Conservation (phyloP, 2,113 vertebrate genomes). For the Nothocercus nigrocapillus region DNA sequence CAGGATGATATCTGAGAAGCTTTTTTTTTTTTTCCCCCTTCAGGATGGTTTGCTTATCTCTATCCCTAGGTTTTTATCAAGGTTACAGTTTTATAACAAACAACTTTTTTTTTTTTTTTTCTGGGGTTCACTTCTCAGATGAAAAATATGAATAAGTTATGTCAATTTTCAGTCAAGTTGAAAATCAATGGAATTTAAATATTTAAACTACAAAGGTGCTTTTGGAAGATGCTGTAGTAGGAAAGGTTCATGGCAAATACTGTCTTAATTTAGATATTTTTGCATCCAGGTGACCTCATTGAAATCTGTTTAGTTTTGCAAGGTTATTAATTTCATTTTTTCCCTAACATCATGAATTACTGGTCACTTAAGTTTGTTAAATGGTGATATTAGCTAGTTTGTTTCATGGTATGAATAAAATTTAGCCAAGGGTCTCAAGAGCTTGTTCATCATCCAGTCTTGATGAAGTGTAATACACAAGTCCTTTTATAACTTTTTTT, state of each 20-base stretch:
- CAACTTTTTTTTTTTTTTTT: neutral
- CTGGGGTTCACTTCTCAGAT: neutral
- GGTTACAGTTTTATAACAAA: neutral
- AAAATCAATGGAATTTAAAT: neutral
- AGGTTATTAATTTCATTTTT: neutral
- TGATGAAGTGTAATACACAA: neutral
- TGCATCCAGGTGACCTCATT: neutral
- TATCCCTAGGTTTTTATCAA: neutral
- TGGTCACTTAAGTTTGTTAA: neutral
- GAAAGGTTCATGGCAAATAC: neutral
- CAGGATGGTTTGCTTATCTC: neutral
- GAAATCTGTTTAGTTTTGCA: neutral
- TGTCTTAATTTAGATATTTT: neutral
- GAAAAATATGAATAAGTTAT: neutral
- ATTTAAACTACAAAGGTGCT: neutral
- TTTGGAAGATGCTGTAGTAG: neutral
- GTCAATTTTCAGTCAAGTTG: neutral
- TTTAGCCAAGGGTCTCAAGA: rapidly evolving
- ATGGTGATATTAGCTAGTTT: neutral
- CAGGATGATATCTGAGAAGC: too few species aligned
- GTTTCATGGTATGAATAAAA: neutral
- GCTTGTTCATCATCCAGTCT: too few species aligned
- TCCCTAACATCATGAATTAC: neutral
- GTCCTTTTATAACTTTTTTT: neutral
- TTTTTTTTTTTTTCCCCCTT: too few species aligned